Conservation (phyloP, 2,888 invertebrate species). For the Kuschelorhynchus macadamiae region DNA sequence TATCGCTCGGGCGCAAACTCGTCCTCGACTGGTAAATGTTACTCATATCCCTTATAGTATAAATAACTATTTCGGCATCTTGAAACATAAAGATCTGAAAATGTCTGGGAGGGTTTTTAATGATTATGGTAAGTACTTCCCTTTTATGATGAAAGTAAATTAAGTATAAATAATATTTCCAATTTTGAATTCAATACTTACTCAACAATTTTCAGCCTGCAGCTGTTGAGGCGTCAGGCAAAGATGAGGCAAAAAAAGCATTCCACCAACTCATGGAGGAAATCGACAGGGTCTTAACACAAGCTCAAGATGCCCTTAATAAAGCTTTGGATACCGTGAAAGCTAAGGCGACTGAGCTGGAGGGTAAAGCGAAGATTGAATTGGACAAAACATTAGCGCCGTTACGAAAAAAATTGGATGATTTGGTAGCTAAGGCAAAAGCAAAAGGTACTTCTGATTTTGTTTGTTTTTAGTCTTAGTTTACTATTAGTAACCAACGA, state of each 20-base stretch:
- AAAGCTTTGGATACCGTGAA: constrained; percentile 38
- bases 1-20: no score
- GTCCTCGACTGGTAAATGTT: no score
- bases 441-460: constrained; percentile 25
- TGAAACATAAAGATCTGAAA: no score
- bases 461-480: not conserved
- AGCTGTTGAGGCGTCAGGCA: constrained; percentile 6
- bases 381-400: constrained; percentile 31
- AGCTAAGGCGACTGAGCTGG: constrained; percentile 29
- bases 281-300: constrained; percentile 43
- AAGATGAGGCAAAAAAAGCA: constrained; percentile 45
- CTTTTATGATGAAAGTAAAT: no score
- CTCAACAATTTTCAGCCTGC: no score
- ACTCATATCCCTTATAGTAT: no score
- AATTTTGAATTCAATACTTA: no score
- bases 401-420: constrained; percentile 36
- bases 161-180: no score
- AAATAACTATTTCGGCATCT: no score
- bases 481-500: no score
- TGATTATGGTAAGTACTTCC: no score
- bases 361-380: constrained; percentile 33
- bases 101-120: no score
- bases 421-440: constrained; percentile 34
- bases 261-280: constrained; percentile 36
- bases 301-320: constrained; percentile 34